Percentiles rank a stretch among this genome's conserved stretches.
Evolutionary conservation across 2,888 invertebrate genomes (phyloP).

Genomic region (Pasiphila rectangulata): DNA sequence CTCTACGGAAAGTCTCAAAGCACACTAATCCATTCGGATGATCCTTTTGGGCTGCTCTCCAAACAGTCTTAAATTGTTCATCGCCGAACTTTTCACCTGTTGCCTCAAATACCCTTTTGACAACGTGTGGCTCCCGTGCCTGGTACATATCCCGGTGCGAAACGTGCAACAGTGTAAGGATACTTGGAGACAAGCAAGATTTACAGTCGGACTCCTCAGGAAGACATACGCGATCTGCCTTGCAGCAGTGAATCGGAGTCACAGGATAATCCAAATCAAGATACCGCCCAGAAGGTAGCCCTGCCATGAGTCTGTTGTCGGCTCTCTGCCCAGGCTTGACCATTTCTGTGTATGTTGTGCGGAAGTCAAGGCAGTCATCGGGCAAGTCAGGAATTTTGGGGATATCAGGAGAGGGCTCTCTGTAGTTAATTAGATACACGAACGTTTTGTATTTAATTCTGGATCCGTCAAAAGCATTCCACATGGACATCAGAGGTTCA

Average conservation of each 20-base stretch:
- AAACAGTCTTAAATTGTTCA: slow-evolving; percentile 69
- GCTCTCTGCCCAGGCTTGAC: slow-evolving; percentile 51
- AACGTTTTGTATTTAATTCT: slow-evolving; percentile 75
- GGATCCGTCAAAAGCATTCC: slow-evolving; percentile 68
- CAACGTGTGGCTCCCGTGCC: slow-evolving; percentile 50
- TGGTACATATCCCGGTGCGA: slow-evolving; percentile 66
- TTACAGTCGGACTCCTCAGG: slow-evolving; percentile 63
- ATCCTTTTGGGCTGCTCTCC: slow-evolving; percentile 71
- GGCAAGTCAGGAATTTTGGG: slow-evolving; percentile 63
- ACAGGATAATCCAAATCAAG: slow-evolving; percentile 63
- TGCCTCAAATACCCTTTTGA: slow-evolving; percentile 76
- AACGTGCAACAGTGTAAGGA: slow-evolving; percentile 56
- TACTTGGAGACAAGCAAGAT: slow-evolving; percentile 55
- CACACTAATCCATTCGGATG: slow-evolving; percentile 78
- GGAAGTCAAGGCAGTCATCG: slow-evolving; percentile 55
- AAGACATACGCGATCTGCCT: slow-evolving; percentile 51
- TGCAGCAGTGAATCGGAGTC: slow-evolving; percentile 50
- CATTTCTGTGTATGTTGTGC: slow-evolving; percentile 69
- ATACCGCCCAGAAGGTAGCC: slow-evolving; percentile 67
- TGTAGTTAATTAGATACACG: slow-evolving; percentile 69
- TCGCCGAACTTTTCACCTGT: slow-evolving; percentile 73
- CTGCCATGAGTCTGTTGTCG: slow-evolving; percentile 52
- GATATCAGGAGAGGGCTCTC: slow-evolving; percentile 59
- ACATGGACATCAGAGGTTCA: slow-evolving; percentile 69
- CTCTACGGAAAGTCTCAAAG: slow-evolving; percentile 73